Conservation (phyloP, 1,140 invertebrate species). For the Gonioctena quinquepunctata region DNA sequence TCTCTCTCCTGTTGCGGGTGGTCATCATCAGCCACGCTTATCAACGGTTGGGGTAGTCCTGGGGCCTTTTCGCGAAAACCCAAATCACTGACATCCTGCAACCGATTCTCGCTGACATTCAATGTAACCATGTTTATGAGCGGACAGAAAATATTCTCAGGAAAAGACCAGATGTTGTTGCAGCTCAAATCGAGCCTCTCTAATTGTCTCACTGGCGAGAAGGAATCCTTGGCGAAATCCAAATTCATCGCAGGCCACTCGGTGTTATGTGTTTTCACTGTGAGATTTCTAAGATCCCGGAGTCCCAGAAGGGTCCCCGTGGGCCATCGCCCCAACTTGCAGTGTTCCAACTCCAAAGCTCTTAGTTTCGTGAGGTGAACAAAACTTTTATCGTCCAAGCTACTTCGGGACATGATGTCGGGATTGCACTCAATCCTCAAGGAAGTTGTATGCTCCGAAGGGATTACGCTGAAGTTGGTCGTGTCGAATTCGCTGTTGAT, state of each 20-base stretch:
- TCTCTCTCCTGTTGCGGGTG: constrained; percentile 51
- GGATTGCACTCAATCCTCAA: constrained; percentile 78
- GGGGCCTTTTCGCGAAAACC: constrained; percentile 69
- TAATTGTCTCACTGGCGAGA: constrained; percentile 70
- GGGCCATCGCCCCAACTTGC: constrained; percentile 81
- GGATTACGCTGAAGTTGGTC: constrained; percentile 86
- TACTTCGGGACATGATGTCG: constrained; percentile 71
- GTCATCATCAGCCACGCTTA: constrained; percentile 63
- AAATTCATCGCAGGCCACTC: constrained; percentile 77
- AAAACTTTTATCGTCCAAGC: constrained; percentile 77
- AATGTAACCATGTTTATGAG: constrained; percentile 74
- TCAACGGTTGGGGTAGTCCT: constrained; percentile 62
- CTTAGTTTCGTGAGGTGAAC: constrained; percentile 76
- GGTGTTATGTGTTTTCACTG: constrained; percentile 78
- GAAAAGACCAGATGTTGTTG: constrained; percentile 88
- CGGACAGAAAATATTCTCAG: constrained; percentile 82
- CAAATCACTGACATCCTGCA: constrained; percentile 82
- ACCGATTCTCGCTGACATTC: constrained; percentile 82
- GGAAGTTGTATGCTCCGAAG: constrained; percentile 79
- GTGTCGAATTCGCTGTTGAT: constrained; percentile 82
- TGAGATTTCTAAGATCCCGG: constrained; percentile 76
- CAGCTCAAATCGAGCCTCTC: constrained; percentile 83
- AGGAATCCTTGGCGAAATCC: constrained; percentile 75
- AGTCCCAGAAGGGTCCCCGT: constrained; percentile 74
- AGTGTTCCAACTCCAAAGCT: constrained; percentile 80